Evolutionary conservation across 2,797 vertebrate species (phyloP), one percentile per base, ranked within the genome.

Genomic region (Galagoides demidoff): DNA sequence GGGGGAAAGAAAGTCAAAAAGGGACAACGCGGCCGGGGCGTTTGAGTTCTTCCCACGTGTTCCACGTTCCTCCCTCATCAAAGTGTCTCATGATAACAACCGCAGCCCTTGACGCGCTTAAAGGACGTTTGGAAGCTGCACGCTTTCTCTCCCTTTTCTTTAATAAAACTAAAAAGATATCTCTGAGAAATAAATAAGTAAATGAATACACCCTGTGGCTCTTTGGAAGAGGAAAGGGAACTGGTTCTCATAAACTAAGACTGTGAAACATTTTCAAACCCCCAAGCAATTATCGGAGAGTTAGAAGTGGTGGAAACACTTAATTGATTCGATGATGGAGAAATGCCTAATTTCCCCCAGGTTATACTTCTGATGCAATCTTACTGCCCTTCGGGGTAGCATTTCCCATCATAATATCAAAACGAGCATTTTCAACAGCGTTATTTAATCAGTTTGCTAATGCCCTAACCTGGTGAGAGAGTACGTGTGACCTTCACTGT

Each of bases 51-150:
- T 52, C 6, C 6, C 45, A 4, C 3, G 52, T 9, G 2, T n/a
- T 11, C 7, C 37, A 37, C 29, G 49, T 66, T 20, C 39, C 0
- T 31, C 45, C 55, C 55, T 78, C 4, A 52, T 25, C 29, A 2
- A 8, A 1, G 0, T 1, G 1, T 29, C 52, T 70, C 34, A 23
- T 16, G 37, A 17, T 3, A 13, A 52, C 9, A 3, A 3, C 0
- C 0, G 16, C 14, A 3, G 31, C 59, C 34, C 43, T 5, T 6
- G n/a, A 0, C 23, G 66, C 3, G 22, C 83, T 45, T 11, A 27
- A 9, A 70, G 79, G n/a, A 49, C 23, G 34, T 39, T 74, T 61
- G 25, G 64, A 82, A 11, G 8, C 73, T 55, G 14, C 20, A 0
- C 1, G 3, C 64, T n/a, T 55, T 10, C 11, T 43, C 61, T 55